These are phyloP conservation scores for Watsonalla cultraria DNA, from an alignment of 2,888 invertebrate genomes.

Conservation along the genomic window DNA sequence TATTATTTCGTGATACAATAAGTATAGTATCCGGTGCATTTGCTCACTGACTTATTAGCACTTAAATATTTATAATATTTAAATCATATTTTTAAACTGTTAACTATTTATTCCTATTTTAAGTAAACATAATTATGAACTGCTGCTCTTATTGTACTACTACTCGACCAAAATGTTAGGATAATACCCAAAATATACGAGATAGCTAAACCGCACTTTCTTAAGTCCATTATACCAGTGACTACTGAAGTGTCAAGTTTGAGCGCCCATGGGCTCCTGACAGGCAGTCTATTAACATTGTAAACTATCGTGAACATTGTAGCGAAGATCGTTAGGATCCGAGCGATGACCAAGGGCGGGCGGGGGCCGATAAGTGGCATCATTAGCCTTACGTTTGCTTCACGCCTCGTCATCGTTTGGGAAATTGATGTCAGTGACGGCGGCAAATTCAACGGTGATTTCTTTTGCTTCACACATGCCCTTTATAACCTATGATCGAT, in stretches of 20 bases:
- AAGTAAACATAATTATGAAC: no score
- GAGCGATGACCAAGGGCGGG: slow-evolving; percentile 12
- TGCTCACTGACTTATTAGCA: no score
- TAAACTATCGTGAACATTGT: slow-evolving; percentile 8
- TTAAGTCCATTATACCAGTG: slow-evolving; percentile 1
- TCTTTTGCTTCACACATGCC: background rate
- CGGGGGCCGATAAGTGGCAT: slow-evolving; percentile 20
- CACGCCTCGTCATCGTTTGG: slow-evolving; percentile 17
- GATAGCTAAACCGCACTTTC: background rate
- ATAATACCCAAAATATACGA: no score
- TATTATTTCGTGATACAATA: no score
- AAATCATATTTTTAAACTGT: no score
- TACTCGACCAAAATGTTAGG: no score
- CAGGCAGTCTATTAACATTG: slow-evolving; percentile 6
- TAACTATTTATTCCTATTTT: no score
- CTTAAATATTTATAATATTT: no score
- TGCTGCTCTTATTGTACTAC: no score
- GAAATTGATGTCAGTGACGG: background rate
- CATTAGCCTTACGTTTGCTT: slow-evolving; percentile 23
- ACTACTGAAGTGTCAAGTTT: background rate
- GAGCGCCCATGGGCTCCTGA: background rate
- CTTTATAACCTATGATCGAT: background rate
- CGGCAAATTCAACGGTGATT: background rate
- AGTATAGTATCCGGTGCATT: no score
- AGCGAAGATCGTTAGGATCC: slow-evolving; percentile 4